Percentiles rank a stretch among this genome's conserved stretches.
These are phyloP conservation scores for Pelodytes ibericus DNA, from an alignment of 2,797 vertebrate species.

Conservation along the genomic window DNA sequence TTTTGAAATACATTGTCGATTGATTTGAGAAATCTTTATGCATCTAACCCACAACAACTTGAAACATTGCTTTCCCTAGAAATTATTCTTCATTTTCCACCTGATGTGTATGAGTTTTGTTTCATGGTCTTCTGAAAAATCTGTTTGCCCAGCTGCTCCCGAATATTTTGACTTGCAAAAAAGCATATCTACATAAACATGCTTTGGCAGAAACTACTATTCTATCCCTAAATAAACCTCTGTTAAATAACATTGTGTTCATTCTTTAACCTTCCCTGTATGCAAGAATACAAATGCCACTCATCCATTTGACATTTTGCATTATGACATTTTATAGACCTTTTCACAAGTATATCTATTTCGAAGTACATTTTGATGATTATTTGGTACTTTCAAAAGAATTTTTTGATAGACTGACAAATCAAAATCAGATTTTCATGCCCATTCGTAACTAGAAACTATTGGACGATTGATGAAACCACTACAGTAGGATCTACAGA, in stretches of 20 bases:
- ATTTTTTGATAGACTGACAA: too few relatives aligned
- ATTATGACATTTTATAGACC: too few relatives aligned
- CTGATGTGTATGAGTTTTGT: conserved; percentile 41
- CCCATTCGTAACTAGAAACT: too few relatives aligned
- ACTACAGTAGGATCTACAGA: too few relatives aligned
- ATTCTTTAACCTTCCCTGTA: not conserved
- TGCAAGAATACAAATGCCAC: too few relatives aligned
- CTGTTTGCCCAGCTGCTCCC: conserved; percentile 46
- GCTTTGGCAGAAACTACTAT: conserved; percentile 27
- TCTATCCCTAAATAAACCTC: conserved; percentile 22
- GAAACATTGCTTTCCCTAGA: conserved; percentile 23
- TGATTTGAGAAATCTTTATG: not conserved
- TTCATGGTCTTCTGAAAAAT: conserved; percentile 36
- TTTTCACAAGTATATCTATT: too few relatives aligned
- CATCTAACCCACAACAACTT: conserved; percentile 29
- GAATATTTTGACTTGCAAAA: conserved; percentile 50
- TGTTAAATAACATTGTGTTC: conserved; percentile 46
- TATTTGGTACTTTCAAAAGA: too few relatives aligned
- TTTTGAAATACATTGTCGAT: not conserved
- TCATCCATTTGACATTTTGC: too few relatives aligned
- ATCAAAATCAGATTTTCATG: too few relatives aligned
- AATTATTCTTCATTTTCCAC: conserved; percentile 36
- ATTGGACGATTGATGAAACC: too few relatives aligned
- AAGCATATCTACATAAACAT: conserved; percentile 46
- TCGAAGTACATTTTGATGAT: too few relatives aligned